Conservation (phyloP, 2,113 vertebrate genomes). For the Peucedramus taeniatus region DNA sequence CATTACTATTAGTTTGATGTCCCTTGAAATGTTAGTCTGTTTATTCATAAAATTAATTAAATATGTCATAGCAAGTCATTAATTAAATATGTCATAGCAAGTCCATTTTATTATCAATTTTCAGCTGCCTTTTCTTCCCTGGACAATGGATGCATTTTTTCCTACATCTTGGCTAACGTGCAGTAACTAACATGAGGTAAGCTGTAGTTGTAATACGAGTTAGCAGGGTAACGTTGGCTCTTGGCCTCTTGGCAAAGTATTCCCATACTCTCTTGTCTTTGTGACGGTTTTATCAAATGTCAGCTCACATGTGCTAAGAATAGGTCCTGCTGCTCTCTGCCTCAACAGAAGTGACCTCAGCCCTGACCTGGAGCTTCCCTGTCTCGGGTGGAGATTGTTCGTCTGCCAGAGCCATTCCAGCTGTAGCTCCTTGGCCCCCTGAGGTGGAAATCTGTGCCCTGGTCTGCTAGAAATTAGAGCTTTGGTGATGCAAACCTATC, state of each 20-base stretch:
- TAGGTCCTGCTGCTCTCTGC: not conserved
- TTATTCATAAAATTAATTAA: not conserved
- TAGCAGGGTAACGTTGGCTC: not conserved
- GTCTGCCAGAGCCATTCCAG: not conserved
- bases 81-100: not conserved
- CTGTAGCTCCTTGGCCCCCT: not conserved
- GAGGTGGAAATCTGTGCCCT: not conserved
- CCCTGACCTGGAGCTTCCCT: not conserved
- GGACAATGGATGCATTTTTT: not conserved
- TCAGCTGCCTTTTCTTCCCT: not conserved
- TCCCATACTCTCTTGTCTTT: not conserved
- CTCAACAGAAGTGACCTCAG: not conserved
- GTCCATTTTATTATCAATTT: not conserved
- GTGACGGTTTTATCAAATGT: not conserved
- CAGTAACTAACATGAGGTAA: not conserved
- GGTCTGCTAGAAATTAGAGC: not conserved
- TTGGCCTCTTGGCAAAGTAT: not conserved
- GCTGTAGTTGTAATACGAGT: not conserved
- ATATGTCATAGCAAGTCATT: not conserved
- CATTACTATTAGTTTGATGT: not conserved
- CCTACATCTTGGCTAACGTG: not conserved
- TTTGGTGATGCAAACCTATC: not conserved
- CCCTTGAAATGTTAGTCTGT: not conserved
- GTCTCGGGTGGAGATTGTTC: not conserved
- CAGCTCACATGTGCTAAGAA: not conserved